Conservation (phyloP, 2,888 invertebrate species). For the Ochropleura plecta region DNA sequence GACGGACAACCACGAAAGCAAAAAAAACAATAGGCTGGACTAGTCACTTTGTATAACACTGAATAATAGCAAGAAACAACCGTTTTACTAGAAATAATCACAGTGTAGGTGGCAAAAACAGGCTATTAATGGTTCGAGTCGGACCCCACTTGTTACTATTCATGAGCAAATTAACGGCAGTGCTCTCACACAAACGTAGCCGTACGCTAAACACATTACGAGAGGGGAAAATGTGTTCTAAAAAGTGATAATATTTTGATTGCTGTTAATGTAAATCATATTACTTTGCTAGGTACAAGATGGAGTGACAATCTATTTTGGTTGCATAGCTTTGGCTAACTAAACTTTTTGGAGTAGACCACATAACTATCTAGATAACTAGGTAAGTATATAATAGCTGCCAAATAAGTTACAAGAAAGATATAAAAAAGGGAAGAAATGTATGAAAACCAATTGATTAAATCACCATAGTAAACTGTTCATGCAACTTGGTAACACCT, state of each 20-base stretch:
- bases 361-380: not conserved
- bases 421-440: not conserved
- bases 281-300: conserved; percentile 37
- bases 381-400: not conserved
- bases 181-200: conserved; percentile 71
- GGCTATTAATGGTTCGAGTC: conserved; percentile 81
- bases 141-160: conserved; percentile 83
- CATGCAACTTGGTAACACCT: not conserved
- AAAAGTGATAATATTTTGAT: conserved; percentile 68
- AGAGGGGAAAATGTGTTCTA: conserved; percentile 64
- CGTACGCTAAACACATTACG: conserved; percentile 70
- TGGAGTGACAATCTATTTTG: conserved; percentile 11
- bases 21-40: conserved; percentile 78
- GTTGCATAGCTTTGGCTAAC: not conserved
- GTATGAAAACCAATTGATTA: not conserved
- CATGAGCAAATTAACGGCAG: conserved; percentile 85
- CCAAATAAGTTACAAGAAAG: not conserved
- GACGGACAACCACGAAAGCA: conserved; percentile 69
- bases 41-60: conserved; percentile 85
- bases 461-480: not conserved
- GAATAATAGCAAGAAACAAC: conserved; percentile 85
- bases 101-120: conserved; percentile 86
- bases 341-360: not conserved
- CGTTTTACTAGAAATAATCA: conserved; percentile 88
- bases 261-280: conserved; percentile 57